phyloP scores from a whole-genome alignment of 2,797 vertebrate species.

The Rhinella marina region DNA sequence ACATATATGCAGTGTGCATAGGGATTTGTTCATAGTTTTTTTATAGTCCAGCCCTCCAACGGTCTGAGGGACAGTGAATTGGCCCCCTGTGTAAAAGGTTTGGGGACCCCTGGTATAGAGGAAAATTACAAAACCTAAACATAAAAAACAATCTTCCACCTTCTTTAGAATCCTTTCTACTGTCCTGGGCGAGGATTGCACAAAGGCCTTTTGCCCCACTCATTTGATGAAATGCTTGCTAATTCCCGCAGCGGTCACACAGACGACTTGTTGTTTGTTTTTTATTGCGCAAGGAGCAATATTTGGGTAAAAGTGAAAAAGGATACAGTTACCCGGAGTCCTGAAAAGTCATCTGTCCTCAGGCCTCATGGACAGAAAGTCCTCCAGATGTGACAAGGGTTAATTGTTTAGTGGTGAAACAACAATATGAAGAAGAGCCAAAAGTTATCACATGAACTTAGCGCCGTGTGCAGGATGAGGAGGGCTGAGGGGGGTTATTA shows the following conservation, averaged over 20 bases:
- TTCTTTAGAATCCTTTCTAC: not conserved
- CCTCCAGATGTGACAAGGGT: conserved; percentile 1
- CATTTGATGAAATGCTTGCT: not conserved
- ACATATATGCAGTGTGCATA: too few relatives aligned
- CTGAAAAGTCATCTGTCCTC: not conserved
- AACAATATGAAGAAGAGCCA: not conserved
- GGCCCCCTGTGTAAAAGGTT: too few relatives aligned
- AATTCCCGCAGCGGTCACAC: fast-evolving
- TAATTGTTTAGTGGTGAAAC: not conserved
- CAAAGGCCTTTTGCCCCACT: conserved; percentile 63
- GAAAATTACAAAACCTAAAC: not conserved
- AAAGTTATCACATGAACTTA: too few relatives aligned
- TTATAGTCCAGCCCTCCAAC: too few relatives aligned
- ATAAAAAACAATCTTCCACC: not conserved
- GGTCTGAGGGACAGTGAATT: too few relatives aligned
- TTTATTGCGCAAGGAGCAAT: not conserved
- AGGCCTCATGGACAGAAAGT: not conserved
- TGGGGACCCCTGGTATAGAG: too few relatives aligned
- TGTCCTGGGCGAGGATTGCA: conserved; percentile 11
- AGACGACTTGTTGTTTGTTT: conserved; percentile 21
- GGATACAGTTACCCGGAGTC: not conserved
- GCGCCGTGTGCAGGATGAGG: too few relatives aligned
- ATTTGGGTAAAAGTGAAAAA: not conserved
- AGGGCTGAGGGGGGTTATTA: not conserved
- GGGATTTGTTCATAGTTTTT: too few relatives aligned